Evolutionary conservation across 2,113 vertebrate genomes (phyloP).

Genomic region (Daubentonia madagascariensis): DNA sequence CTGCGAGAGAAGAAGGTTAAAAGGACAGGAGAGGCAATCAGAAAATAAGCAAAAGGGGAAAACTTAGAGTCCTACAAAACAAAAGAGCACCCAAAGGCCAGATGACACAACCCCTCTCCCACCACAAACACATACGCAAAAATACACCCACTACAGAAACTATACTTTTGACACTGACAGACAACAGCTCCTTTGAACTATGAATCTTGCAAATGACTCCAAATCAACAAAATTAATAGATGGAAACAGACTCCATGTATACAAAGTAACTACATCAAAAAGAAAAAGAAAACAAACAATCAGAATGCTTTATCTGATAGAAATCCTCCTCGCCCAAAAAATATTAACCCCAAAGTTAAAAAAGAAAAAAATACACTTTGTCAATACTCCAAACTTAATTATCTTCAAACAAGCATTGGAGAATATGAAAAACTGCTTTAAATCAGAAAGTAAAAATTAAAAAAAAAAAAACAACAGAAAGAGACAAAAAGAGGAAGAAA

Average conservation of each 20-base stretch:
- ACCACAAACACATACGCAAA: not conserved
- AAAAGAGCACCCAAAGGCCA: not conserved
- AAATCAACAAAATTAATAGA: not conserved
- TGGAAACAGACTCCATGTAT: not conserved
- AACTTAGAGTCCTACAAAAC: too few species aligned
- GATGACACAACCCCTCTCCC: not conserved
- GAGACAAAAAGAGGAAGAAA: not conserved
- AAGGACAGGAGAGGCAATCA: not conserved
- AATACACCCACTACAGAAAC: not conserved
- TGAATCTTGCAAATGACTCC: not conserved
- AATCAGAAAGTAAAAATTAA: not conserved
- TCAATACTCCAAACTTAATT: not conserved
- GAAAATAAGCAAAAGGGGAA: not conserved
- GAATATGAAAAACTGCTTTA: not conserved
- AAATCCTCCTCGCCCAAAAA: not conserved
- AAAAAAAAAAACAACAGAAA: not conserved
- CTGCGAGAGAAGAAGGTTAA: not conserved
- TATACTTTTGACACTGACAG: not conserved
- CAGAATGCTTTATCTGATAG: not conserved
- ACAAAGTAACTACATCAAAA: not conserved
- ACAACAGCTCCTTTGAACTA: not conserved
- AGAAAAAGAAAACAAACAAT: not conserved
- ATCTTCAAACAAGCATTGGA: not conserved
- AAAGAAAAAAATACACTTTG: not conserved
- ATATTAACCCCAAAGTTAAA: not conserved